phyloP scores from a whole-genome alignment of 2,888 invertebrate genomes.

The Pantelozetes paolii region DNA sequence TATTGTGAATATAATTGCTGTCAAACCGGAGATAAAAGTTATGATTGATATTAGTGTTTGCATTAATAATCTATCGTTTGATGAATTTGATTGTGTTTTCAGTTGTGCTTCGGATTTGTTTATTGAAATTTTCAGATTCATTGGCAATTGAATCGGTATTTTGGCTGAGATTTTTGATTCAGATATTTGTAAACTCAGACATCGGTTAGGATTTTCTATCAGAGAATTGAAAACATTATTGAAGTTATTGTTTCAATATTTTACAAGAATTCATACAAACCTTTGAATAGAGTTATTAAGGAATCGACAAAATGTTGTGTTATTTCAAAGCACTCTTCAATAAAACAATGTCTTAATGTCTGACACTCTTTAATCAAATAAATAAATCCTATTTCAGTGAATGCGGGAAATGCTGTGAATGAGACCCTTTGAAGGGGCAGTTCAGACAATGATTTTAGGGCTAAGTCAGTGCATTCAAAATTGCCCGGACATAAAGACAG shows the following conservation, averaged over 20 bases:
- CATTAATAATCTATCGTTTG: not conserved
- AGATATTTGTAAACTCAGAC: not conserved
- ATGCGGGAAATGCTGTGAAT: constrained; percentile 21
- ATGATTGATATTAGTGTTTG: not conserved
- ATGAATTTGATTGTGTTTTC: not conserved
- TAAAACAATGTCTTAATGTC: not conserved
- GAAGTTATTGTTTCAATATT: not conserved
- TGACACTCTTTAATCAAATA: not conserved
- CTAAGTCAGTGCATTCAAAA: not conserved
- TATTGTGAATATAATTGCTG: constrained; percentile 1
- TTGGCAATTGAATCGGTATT: constrained; percentile 8
- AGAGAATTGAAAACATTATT: not conserved
- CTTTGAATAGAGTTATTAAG: not conserved
- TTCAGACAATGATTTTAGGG: constrained; percentile 22
- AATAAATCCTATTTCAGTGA: constrained; percentile 32
- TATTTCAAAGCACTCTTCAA: constrained; percentile 40
- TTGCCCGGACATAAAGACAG: constrained; percentile 37
- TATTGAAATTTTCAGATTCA: not conserved
- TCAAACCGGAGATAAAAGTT: constrained; percentile 9
- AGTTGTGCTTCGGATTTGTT: not conserved
- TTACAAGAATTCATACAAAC: not conserved
- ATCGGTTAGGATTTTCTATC: constrained; percentile 11
- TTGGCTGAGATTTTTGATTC: not conserved
- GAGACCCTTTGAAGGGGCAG: constrained; percentile 1
- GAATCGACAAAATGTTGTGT: not conserved